Percentiles rank a stretch among this genome's conserved stretches.
These are phyloP conservation scores for Heliconius himera DNA, from an alignment of 1,140 invertebrate species.

Conservation along the genomic window DNA sequence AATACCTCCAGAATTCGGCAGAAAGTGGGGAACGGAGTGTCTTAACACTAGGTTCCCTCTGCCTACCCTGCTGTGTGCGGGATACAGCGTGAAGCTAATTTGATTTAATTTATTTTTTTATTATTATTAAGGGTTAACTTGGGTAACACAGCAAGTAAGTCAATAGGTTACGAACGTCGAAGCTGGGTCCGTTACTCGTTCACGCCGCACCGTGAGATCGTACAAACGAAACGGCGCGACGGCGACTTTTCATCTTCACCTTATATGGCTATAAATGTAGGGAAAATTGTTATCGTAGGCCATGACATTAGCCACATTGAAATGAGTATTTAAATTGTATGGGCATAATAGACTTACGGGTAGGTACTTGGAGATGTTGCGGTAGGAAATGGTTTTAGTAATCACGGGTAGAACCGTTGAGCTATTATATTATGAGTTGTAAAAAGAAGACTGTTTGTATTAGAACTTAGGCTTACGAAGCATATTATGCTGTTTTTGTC, in stretches of 20 bases:
- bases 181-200: conserved; percentile 64
- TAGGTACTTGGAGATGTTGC: background rate
- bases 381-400: background rate
- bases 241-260: conserved; percentile 65
- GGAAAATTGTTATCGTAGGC: conserved; percentile 32
- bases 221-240: conserved; percentile 64
- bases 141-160: conserved; percentile 63
- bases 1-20: no score
- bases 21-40: no score
- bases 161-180: conserved; percentile 70
- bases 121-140: conserved; percentile 73
- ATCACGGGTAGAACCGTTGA: background rate
- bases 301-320: conserved; percentile 30
- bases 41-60: no score
- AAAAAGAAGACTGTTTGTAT: background rate
- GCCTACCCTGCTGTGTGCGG: no score
- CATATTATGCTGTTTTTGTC: background rate
- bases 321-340: conserved; percentile 22
- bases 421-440: background rate
- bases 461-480: background rate
- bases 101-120: no score
- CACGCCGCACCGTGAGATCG: conserved; percentile 68
- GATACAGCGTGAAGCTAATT: no score
- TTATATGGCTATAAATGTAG: conserved; percentile 44
- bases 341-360: background rate